Percentiles rank a stretch among this genome's conserved stretches.
Conservation (phyloP, 2,113 vertebrate species). For the Zosterops japonicus region DNA sequence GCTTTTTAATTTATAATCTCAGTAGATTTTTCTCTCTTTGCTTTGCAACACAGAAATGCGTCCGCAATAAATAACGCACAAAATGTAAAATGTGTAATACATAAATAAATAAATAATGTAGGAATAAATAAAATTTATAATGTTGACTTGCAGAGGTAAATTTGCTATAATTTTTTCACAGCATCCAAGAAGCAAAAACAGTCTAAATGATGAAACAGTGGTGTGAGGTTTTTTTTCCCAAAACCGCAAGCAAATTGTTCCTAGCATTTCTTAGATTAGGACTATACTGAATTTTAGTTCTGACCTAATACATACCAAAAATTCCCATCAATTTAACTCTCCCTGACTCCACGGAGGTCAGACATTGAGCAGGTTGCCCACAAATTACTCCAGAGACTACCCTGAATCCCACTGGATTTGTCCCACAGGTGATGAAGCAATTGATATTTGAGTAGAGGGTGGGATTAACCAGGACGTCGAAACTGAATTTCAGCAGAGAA, state of each 20-base stretch:
- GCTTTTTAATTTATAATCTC: background rate
- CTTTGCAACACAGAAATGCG: background rate
- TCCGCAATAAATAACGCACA: background rate
- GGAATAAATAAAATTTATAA: background rate
- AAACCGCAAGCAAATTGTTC: background rate
- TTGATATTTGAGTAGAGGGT: background rate
- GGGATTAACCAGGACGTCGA: background rate
- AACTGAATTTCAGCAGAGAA: background rate
- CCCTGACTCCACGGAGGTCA: background rate
- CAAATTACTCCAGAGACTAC: background rate
- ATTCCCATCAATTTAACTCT: background rate
- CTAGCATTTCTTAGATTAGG: background rate
- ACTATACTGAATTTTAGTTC: background rate
- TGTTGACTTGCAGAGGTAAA: background rate
- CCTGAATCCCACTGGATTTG: background rate
- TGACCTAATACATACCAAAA: background rate
- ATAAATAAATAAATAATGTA: background rate
- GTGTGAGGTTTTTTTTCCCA: background rate
- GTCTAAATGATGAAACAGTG: background rate
- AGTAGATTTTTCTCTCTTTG: background rate
- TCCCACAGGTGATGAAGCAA: background rate
- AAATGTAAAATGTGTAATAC: background rate
- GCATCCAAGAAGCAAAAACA: background rate
- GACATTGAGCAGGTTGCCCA: background rate
- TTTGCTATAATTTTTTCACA: background rate